Percentiles rank a stretch among this genome's conserved stretches.
Conservation (phyloP, 30 jellyfish, hydroid and myxozoan species). For the Aurelia aurita complex sp. Pacific region DNA sequence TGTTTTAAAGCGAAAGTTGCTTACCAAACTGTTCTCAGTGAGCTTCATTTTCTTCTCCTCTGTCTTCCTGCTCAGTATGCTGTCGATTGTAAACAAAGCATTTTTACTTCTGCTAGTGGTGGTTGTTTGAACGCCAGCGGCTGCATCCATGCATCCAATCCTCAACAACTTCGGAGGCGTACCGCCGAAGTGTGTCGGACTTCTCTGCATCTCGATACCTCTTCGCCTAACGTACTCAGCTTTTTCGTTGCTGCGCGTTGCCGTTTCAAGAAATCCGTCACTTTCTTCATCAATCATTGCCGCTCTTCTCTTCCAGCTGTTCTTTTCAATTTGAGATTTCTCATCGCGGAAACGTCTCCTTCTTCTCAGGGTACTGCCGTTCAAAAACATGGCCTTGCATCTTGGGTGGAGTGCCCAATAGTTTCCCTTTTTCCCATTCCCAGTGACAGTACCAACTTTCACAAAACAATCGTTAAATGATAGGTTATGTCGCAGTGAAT, state of each 20-base stretch:
- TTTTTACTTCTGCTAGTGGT: not conserved
- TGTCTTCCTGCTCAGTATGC: no score
- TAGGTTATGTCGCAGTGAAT: conserved; percentile 58
- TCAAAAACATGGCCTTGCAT: conserved; percentile 36
- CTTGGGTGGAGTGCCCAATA: conserved; percentile 61
- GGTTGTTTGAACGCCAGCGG: not conserved
- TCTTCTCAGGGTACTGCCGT: conserved; percentile 59
- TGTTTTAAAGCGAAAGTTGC: no score
- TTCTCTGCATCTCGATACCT: no score
- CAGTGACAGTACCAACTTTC: conserved; percentile 1
- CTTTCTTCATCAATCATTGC: not conserved
- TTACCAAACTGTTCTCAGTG: no score
- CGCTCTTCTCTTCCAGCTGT: no score
- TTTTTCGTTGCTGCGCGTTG: no score
- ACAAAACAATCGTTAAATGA: conserved; percentile 66
- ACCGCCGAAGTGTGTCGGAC: no score
- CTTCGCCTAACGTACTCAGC: no score
- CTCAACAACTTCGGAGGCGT: no score
- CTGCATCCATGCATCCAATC: no score
- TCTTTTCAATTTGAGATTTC: not conserved
- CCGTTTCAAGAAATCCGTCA: no score
- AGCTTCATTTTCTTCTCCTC: no score
- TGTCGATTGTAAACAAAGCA: not conserved
- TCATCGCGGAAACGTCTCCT: conserved; percentile 26
- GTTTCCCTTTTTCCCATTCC: conserved; percentile 33